These are phyloP conservation scores for Venusia cambrica DNA, from an alignment of 2,888 invertebrate species.

Conservation along the genomic window DNA sequence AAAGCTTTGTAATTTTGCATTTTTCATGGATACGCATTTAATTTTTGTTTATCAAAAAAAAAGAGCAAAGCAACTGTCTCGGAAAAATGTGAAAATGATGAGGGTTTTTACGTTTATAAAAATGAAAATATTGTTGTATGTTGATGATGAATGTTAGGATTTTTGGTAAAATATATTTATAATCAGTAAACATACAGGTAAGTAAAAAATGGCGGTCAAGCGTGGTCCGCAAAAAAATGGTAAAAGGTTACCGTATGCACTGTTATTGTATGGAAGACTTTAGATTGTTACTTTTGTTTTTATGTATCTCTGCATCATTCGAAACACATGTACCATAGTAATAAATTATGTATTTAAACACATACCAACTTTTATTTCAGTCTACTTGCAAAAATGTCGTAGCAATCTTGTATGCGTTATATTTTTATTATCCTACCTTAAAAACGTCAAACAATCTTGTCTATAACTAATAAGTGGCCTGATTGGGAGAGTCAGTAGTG, in stretches of 20 bases:
- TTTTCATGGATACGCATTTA: constrained; percentile 15
- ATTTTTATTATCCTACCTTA: no score
- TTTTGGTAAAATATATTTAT: constrained; percentile 50
- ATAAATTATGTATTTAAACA: constrained; percentile 80
- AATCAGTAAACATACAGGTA: constrained; percentile 31
- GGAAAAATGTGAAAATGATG: constrained; percentile 49
- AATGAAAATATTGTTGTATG: constrained; percentile 49
- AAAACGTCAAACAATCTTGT: no score
- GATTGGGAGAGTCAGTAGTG: no score
- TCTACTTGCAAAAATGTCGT: no score
- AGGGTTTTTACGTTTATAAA: constrained; percentile 74
- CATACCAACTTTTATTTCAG: constrained; percentile 5
- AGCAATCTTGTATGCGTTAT: no score
- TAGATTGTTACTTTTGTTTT: constrained; percentile 29
- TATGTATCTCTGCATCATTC: constrained; percentile 60
- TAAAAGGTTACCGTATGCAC: constrained; percentile 29
- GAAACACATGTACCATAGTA: constrained; percentile 74
- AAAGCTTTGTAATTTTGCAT: constrained; percentile 25
- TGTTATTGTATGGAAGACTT: constrained; percentile 42
- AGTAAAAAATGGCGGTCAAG: constrained; percentile 39
- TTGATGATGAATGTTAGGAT: constrained; percentile 48
- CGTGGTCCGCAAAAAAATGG: constrained; percentile 36
- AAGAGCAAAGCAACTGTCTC: constrained; percentile 52
- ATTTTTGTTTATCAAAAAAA: constrained; percentile 28
- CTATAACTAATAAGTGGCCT: no score